Evolutionary conservation across 2,888 invertebrate genomes (phyloP), one percentile per base, ranked within the genome.

Genomic region (Limnephilus auricula): DNA sequence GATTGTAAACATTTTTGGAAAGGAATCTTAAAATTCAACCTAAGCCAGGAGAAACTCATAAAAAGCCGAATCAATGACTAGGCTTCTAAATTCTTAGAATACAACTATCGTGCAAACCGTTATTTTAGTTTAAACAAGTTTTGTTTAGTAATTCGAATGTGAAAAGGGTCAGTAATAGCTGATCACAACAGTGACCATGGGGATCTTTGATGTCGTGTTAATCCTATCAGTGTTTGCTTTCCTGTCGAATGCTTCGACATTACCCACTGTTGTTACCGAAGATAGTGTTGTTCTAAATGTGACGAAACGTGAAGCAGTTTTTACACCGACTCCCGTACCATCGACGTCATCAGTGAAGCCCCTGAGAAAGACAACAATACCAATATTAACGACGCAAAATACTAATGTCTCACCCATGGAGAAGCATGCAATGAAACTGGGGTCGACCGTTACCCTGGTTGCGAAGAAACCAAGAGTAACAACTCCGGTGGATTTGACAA

Each of bases 321-420:
- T 94, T 93, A 94, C 94, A 93, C 93, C 94, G 93, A 94, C 94
- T 93, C 94, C 94, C 94, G 93, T 94, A 93, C 94, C 94, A 94
- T 94, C 94, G 94, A 94, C 94, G 93, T 95, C 95, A 95, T 95
- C 95, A 94, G 94, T 94, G 94, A 94, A 93, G 94, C 94, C 94
- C 94, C 94, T 94, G 94, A 94, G 94, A 94, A 95, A 95, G 94
- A 92, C 92, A 87, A 95, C 95, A 94, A 94, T 94, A 93, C 94
- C 93, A 93, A 93, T 94, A 93, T 95, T 94, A n/a, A 18, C 85
- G 18, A 30, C 31, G 25, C 30, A 32, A 45, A 37, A 10, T 31
- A 78, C 30, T 31, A 40, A 83, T 18, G 82, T 30, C 18, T 31
- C 78, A 34, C 13, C 89, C 25, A 89, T n/a, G 32, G 45, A 83